Conservation (phyloP, 2,797 vertebrate genomes). For the Chanos chanos region DNA sequence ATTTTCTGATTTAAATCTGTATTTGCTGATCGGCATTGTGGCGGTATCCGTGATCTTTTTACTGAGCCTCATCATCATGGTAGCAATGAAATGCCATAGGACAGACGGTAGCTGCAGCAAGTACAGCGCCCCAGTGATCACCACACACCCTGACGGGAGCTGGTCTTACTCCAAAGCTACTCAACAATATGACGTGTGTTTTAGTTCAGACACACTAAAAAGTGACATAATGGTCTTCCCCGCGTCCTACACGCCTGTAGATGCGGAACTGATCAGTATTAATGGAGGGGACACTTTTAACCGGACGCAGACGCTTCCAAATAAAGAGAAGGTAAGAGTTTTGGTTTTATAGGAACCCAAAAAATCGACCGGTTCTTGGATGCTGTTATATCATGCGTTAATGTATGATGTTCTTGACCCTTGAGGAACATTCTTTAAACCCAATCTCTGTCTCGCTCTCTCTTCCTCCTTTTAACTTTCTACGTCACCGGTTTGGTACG, state of each 20-base stretch:
- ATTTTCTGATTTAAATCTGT: slow-evolving; percentile 39
- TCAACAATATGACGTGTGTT: slow-evolving; percentile 64
- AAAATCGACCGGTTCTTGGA: too few species aligned
- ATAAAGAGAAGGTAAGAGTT: slow-evolving; percentile 38
- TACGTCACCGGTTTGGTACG: background rate
- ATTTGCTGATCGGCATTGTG: slow-evolving; percentile 39
- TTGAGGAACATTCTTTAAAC: background rate
- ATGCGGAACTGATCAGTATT: slow-evolving; percentile 44
- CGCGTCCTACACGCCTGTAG: slow-evolving; percentile 36
- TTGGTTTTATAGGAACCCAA: too few species aligned
- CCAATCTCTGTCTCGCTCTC: background rate
- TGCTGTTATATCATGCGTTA: background rate
- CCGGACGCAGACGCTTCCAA: slow-evolving; percentile 39
- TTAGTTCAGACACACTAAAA: slow-evolving; percentile 59
- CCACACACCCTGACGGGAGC: slow-evolving; percentile 49
- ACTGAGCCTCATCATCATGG: slow-evolving; percentile 32
- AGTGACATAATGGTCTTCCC: slow-evolving; percentile 58
- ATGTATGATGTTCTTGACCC: background rate
- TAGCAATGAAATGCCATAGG: slow-evolving; percentile 37
- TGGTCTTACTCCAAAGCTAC: slow-evolving; percentile 62
- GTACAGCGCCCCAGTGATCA: slow-evolving; percentile 38
- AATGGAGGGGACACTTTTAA: slow-evolving; percentile 42
- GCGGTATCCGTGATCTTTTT: slow-evolving; percentile 42
- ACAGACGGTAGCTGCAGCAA: slow-evolving; percentile 35
- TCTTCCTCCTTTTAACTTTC: too few species aligned